phyloP scores from a whole-genome alignment of 1,140 invertebrate species.

The Drosophila saltans region DNA sequence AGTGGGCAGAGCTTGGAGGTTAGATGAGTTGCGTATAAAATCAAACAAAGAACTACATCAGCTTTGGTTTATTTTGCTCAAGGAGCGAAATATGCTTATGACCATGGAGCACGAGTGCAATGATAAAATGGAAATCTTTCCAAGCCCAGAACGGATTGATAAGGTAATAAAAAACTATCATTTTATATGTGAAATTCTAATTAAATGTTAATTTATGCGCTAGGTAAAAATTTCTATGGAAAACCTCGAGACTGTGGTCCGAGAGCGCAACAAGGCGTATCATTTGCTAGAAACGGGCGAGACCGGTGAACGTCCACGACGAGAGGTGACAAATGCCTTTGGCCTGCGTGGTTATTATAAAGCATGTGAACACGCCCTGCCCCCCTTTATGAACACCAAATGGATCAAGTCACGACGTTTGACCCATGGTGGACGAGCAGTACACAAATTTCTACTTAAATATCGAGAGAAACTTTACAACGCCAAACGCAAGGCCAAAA shows the following conservation, averaged over 20 bases:
- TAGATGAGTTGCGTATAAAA: conserved; percentile 96
- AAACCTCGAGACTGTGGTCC: conserved; percentile 95
- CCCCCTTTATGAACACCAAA: conserved; percentile 86
- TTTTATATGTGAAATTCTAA: no score
- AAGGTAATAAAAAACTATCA: conserved; percentile 87
- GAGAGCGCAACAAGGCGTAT: conserved; percentile 96
- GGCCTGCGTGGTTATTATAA: conserved; percentile 85
- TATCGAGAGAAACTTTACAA: conserved; percentile 88
- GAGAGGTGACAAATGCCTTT: conserved; percentile 84
- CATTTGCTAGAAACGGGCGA: conserved; percentile 95
- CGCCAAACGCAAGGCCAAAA: conserved; percentile 85
- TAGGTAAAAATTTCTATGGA: conserved; percentile 94
- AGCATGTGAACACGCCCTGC: conserved; percentile 85
- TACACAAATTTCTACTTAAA: conserved; percentile 86
- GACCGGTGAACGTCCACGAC: conserved; percentile 89
- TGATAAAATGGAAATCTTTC: conserved; percentile 89
- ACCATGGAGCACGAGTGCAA: conserved; percentile 96
- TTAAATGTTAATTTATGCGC: neutral
- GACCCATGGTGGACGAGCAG: conserved; percentile 84
- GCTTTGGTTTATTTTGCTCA: conserved; percentile 97
- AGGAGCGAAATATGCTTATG: conserved; percentile 98
- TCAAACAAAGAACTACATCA: conserved; percentile 98
- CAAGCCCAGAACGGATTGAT: conserved; percentile 97
- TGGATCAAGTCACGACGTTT: conserved; percentile 85
- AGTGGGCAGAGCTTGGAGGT: conserved; percentile 94